These are phyloP conservation scores for Tupiocoris notatus DNA, from an alignment of 2,888 invertebrate species.

Conservation along the genomic window DNA sequence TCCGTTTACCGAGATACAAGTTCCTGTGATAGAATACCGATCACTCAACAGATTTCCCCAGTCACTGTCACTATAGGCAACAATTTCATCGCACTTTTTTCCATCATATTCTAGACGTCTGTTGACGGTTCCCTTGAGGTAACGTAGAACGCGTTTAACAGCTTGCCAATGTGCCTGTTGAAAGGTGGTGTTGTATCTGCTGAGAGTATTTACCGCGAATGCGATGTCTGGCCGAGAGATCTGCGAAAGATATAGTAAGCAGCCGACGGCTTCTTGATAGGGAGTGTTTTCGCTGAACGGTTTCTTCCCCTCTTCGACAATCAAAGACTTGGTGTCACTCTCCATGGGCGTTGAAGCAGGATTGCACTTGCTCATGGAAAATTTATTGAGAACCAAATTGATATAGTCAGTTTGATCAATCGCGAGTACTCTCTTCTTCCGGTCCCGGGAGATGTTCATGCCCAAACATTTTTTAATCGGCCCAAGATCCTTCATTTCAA, in stretches of 20 bases:
- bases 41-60: neutral
- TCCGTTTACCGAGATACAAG: neutral
- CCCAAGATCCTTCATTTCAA: conserved; percentile 20
- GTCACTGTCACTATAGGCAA: neutral
- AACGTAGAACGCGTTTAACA: neutral
- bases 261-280: conserved; percentile 5
- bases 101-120: neutral
- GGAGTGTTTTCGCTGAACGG: neutral
- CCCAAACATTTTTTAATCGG: neutral
- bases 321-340: neutral
- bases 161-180: neutral
- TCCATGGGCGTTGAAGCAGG: neutral
- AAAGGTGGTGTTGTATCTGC: neutral
- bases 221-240: neutral
- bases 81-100: neutral
- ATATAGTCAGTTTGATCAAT: conserved; percentile 8
- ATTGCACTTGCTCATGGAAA: neutral
- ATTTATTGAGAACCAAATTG: neutral
- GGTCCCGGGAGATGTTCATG: neutral
- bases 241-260: neutral
- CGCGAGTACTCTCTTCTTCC: neutral
- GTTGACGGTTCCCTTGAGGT: neutral
- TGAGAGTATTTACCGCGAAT: neutral
- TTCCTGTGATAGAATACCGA: neutral
- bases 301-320: neutral